phyloP scores from a whole-genome alignment of 1,140 invertebrate species.

The Thaumetopoea pityocampa region DNA sequence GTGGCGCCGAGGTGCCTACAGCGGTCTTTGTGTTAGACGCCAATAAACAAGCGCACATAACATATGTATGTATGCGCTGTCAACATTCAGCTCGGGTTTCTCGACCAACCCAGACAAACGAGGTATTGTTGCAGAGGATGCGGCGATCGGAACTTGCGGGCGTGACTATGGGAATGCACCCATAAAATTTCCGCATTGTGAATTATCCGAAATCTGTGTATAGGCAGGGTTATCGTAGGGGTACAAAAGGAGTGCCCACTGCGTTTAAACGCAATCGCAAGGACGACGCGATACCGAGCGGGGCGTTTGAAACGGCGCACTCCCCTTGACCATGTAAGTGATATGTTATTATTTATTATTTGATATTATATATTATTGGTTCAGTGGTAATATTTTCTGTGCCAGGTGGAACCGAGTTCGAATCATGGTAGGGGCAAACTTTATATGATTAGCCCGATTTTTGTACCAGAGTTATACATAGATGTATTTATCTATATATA shows the following conservation, averaged over 20 bases:
- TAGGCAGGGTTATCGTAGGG: constrained; percentile 13
- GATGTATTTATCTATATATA: too few species aligned
- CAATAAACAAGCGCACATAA: constrained; percentile 21
- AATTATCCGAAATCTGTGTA: constrained; percentile 35
- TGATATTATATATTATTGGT: neutral
- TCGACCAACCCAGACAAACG: constrained; percentile 57
- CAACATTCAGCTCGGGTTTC: constrained; percentile 32
- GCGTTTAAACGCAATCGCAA: constrained; percentile 19
- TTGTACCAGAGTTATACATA: too few species aligned
- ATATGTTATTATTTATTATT: neutral
- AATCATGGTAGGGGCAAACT: too few species aligned
- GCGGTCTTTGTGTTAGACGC: constrained; percentile 12
- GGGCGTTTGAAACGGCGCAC: constrained; percentile 12
- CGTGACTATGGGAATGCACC: constrained; percentile 43
- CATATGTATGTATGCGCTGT: too few species aligned
- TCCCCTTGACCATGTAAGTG: constrained; percentile 14
- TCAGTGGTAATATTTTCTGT: too few species aligned
- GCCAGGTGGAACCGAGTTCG: too few species aligned
- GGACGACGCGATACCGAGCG: constrained; percentile 15
- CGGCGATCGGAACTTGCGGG: constrained; percentile 28
- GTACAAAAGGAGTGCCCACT: constrained; percentile 30
- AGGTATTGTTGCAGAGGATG: constrained; percentile 44
- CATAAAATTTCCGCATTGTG: constrained; percentile 52
- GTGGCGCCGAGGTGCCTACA: too few species aligned
- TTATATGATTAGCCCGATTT: too few species aligned